Conservation (phyloP, 2,888 invertebrate genomes). For the Podabrus alpinus region DNA sequence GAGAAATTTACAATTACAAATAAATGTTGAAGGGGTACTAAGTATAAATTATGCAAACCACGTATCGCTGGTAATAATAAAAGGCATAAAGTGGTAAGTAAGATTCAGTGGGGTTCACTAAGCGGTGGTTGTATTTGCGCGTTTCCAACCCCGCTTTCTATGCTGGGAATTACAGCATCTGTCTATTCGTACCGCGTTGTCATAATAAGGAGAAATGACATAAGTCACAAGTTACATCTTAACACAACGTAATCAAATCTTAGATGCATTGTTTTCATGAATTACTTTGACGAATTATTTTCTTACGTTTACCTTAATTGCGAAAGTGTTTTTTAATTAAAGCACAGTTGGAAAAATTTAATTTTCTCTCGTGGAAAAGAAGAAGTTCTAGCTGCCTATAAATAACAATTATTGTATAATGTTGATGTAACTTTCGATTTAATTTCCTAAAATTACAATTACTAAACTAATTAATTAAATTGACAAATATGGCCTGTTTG, state of each 20-base stretch:
- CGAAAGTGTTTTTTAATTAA: background rate
- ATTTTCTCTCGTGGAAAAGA: background rate
- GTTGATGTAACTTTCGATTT: background rate
- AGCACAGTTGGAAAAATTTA: background rate
- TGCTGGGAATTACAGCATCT: constrained; percentile 30
- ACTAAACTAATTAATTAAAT: constrained; percentile 32
- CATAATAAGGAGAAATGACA: constrained; percentile 38
- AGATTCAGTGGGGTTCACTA: constrained; percentile 19
- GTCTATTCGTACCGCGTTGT: constrained; percentile 33
- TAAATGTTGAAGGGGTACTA: constrained; percentile 37
- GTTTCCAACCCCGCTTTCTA: constrained; percentile 31
- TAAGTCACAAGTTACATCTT: constrained; percentile 39
- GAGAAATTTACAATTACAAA: constrained; percentile 38
- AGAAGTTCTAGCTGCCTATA: background rate
- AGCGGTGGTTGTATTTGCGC: constrained; percentile 18
- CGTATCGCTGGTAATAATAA: constrained; percentile 46
- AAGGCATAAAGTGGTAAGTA: constrained; percentile 40
- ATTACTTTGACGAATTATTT: constrained; percentile 28
- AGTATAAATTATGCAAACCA: constrained; percentile 43
- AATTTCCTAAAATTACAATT: constrained; percentile 26
- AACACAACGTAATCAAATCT: constrained; percentile 40
- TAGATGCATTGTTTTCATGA: constrained; percentile 37
- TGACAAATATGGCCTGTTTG: constrained; percentile 31
- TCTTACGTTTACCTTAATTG: background rate
- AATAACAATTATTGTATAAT: background rate